Conservation (phyloP, 2,797 vertebrate genomes). For the Chrysolophus pictus region DNA sequence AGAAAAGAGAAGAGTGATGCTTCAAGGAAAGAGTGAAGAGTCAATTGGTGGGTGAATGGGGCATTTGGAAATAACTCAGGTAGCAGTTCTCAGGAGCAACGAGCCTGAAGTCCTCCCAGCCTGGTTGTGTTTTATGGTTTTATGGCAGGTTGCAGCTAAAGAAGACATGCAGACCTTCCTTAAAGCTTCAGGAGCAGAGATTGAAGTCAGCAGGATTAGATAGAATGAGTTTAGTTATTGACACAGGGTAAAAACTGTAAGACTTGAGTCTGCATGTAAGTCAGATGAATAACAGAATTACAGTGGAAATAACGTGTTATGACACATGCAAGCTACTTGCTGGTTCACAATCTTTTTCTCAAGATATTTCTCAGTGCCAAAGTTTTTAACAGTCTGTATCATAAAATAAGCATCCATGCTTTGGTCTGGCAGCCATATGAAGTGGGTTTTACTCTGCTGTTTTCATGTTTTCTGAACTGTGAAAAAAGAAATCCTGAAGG, state of each 20-base stretch:
- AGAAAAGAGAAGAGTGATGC: not conserved
- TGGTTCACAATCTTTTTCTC: not conserved
- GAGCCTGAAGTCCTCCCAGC: not conserved
- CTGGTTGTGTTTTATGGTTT: constrained; percentile 2
- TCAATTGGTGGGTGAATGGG: not conserved
- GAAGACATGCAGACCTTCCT: not conserved
- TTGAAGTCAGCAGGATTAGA: not conserved
- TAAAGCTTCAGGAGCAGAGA: constrained; percentile 2
- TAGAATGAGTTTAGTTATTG: constrained; percentile 50
- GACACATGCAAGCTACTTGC: not conserved
- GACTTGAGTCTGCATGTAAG: constrained; percentile 14
- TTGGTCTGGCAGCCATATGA: not conserved
- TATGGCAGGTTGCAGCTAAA: not conserved
- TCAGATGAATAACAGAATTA: constrained; percentile 18
- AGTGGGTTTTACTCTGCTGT: not conserved
- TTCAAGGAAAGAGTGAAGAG: not conserved
- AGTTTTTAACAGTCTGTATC: not conserved
- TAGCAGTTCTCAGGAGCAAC: not conserved
- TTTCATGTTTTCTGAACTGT: not conserved
- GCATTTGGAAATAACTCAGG: not conserved
- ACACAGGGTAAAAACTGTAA: constrained; percentile 14
- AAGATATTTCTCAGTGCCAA: constrained; percentile 8
- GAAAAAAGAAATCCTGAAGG: not conserved
- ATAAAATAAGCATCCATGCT: not conserved
- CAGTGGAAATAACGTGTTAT: constrained; percentile 19